A percentile compares a stretch with the other conserved stretches of the same genome.
phyloP scores from a whole-genome alignment of 2,888 invertebrate genomes.

The Melanophora roralis region DNA sequence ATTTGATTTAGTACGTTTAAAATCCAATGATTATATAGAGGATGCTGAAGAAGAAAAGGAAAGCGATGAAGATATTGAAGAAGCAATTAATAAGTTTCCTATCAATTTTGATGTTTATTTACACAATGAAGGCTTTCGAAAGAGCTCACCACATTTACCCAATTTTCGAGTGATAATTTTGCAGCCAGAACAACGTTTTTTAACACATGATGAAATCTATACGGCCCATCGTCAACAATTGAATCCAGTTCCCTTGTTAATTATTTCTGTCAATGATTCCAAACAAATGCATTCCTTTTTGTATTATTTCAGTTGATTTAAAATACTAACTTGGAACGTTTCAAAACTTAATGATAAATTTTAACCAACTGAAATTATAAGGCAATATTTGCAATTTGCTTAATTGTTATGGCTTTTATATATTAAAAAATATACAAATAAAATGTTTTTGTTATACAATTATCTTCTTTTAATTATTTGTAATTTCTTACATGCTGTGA shows the following conservation, averaged over 20 bases:
- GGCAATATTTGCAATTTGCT: no score
- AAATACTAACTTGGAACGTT: no score
- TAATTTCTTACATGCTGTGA: no score
- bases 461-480: no score
- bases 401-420: no score
- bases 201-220: conserved; percentile 69
- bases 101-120: conserved; percentile 73
- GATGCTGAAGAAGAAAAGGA: neutral
- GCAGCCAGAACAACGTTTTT: conserved; percentile 67
- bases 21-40: neutral
- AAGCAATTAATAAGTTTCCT: neutral
- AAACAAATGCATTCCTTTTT: conserved; percentile 76
- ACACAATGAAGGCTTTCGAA: conserved; percentile 70
- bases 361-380: no score
- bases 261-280: conserved; percentile 74
- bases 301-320: conserved; percentile 70
- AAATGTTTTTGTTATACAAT: no score
- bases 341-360: no score
- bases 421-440: no score
- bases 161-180: conserved; percentile 71
- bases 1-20: conserved; percentile 70
- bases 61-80: neutral
- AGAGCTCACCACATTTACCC: conserved; percentile 70
- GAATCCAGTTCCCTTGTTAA: conserved; percentile 69
- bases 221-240: conserved; percentile 67